Evolutionary conservation across 1,140 invertebrate species (phyloP).

Genomic region (Zaprionus ghesquierei): DNA sequence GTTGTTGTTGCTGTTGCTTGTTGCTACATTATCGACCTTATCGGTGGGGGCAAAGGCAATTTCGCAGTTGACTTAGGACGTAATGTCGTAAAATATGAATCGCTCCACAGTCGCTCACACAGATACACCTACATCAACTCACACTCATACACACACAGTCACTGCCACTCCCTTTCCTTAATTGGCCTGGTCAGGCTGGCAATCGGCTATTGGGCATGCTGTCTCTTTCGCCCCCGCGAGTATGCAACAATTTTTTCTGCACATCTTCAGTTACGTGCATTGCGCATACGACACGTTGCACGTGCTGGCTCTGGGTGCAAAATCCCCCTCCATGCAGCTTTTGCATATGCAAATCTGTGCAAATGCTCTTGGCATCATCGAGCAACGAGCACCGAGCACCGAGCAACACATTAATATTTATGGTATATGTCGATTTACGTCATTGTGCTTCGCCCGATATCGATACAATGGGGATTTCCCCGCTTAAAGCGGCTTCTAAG

Average conservation of each 20-base stretch:
- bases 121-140: not conserved
- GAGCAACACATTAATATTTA: not conserved
- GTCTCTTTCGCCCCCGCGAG: not conserved
- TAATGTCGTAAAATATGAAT: conserved; percentile 70
- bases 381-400: not conserved
- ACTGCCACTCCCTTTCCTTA: not conserved
- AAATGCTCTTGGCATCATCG: not conserved
- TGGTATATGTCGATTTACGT: not conserved
- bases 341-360: not conserved
- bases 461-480: not conserved
- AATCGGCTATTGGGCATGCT: conserved; percentile 2
- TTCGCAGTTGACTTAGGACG: conserved; percentile 73
- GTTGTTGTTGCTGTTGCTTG: not conserved
- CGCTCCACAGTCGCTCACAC: conserved; percentile 1
- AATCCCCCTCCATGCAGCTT: not conserved
- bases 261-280: conserved; percentile 11
- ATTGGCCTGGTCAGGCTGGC: conserved; percentile 8
- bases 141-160: not conserved
- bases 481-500: not conserved
- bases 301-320: conserved; percentile 11
- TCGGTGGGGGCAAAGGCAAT: conserved; percentile 51
- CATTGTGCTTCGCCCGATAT: not conserved
- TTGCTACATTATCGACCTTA: conserved; percentile 50
- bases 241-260: conserved; percentile 20
- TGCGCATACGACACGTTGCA: conserved; percentile 50